Evolutionary conservation across 2,113 vertebrate genomes (phyloP).

Genomic region (Scytalopus superciliaris): DNA sequence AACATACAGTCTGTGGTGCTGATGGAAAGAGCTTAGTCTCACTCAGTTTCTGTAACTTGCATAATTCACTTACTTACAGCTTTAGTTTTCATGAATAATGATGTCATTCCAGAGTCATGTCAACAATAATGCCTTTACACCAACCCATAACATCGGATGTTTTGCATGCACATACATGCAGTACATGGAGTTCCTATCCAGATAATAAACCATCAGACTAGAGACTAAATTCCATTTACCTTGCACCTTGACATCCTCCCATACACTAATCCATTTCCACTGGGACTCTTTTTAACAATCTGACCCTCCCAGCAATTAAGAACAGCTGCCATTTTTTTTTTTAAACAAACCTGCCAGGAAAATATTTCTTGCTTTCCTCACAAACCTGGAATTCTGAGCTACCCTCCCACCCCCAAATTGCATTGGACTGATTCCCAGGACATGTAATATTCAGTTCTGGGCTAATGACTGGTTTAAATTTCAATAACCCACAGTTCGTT

Average conservation of each 20-base stretch:
- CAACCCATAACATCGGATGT: accelerated
- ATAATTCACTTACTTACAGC: not conserved
- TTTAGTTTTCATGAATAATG: not conserved
- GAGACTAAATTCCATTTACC: slow-evolving; percentile 4
- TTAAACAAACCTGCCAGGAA: slow-evolving; percentile 60
- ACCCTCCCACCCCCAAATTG: slow-evolving; percentile 64
- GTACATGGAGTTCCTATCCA: not conserved
- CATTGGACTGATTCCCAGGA: slow-evolving; percentile 54
- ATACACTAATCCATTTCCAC: slow-evolving; percentile 37
- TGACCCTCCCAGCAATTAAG: slow-evolving; percentile 59
- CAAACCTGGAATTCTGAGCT: slow-evolving; percentile 55
- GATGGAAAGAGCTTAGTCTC: not conserved
- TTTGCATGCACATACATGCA: not conserved
- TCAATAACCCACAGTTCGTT: slow-evolving; percentile 27
- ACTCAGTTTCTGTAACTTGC: not conserved
- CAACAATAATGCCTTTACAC: not conserved
- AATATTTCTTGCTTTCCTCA: slow-evolving; percentile 69
- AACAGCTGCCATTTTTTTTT: slow-evolving; percentile 50
- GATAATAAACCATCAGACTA: not conserved
- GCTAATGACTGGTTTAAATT: slow-evolving; percentile 56
- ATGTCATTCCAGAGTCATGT: not conserved
- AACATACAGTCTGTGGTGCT: not conserved
- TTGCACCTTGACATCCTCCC: slow-evolving; percentile 43
- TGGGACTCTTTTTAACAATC: slow-evolving; percentile 47
- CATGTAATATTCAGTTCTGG: slow-evolving; percentile 41